phyloP scores from a whole-genome alignment of 2,797 vertebrate genomes.

The Pygocentrus nattereri region DNA sequence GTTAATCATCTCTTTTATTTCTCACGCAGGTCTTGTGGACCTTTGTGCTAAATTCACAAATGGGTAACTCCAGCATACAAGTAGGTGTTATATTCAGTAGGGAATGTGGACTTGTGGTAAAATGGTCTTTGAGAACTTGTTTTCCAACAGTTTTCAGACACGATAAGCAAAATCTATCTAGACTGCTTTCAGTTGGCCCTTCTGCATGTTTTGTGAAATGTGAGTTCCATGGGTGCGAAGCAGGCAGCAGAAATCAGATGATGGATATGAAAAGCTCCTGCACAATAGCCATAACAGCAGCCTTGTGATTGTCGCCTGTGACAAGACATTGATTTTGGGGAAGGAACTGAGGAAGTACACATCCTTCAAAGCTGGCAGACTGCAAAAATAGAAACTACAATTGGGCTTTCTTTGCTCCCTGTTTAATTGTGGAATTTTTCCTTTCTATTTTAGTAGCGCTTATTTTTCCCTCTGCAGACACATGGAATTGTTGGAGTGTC shows the following conservation, averaged over 20 bases:
- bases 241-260: conserved; percentile 63
- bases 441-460: conserved; percentile 70
- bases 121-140: neutral
- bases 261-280: conserved; percentile 62
- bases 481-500: conserved; percentile 30
- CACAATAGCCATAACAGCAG: conserved; percentile 82
- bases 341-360: conserved; percentile 85
- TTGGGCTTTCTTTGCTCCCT: conserved; percentile 64
- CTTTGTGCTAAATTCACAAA: no score
- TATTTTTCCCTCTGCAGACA: conserved; percentile 59
- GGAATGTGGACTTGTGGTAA: neutral
- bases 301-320: conserved; percentile 77
- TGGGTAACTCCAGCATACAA: no score
- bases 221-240: conserved; percentile 57
- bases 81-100: no score
- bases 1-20: no score
- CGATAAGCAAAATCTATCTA: conserved; percentile 58
- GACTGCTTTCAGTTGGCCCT: conserved; percentile 59
- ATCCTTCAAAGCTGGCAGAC: conserved; percentile 79
- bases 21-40: no score
- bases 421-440: conserved; percentile 65
- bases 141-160: neutral
- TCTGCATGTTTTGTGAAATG: conserved; percentile 60
- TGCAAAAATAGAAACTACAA: conserved; percentile 81
- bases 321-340: conserved; percentile 81